Conservation (phyloP, 2,888 invertebrate species). For the Schizaphis graminum region DNA sequence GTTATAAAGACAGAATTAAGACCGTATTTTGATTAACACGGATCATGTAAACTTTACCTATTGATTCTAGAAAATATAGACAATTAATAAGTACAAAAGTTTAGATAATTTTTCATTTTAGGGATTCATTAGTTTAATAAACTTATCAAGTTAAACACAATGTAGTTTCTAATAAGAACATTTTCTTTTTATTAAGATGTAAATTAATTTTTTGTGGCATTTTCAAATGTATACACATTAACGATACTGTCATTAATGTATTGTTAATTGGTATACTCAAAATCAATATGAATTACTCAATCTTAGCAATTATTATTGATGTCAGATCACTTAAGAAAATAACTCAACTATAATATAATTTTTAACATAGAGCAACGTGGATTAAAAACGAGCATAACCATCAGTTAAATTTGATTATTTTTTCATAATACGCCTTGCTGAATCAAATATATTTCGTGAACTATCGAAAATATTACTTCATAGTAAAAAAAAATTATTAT, state of each 20-base stretch:
- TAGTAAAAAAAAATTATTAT: background rate
- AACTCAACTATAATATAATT: background rate
- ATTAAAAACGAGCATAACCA: background rate
- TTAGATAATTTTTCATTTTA: background rate
- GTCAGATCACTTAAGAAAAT: background rate
- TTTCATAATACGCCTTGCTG: background rate
- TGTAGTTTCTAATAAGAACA: background rate
- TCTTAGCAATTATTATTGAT: background rate
- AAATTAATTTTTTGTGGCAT: background rate
- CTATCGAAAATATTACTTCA: background rate
- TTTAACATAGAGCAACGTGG: background rate
- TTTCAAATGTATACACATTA: background rate
- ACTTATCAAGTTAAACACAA: background rate
- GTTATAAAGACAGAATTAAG: too few relatives aligned
- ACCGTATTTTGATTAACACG: background rate
- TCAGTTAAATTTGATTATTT: background rate
- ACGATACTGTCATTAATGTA: background rate
- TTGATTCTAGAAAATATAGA: background rate
- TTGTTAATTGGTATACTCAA: background rate
- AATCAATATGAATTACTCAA: background rate
- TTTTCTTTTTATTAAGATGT: background rate
- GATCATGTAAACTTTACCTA: background rate
- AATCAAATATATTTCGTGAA: background rate
- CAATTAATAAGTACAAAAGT: background rate
- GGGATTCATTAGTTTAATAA: background rate